Evolutionary conservation across 2,113 vertebrate species (phyloP), one percentile per base, ranked within the genome.

Genomic region (Callospermophilus lateralis): DNA sequence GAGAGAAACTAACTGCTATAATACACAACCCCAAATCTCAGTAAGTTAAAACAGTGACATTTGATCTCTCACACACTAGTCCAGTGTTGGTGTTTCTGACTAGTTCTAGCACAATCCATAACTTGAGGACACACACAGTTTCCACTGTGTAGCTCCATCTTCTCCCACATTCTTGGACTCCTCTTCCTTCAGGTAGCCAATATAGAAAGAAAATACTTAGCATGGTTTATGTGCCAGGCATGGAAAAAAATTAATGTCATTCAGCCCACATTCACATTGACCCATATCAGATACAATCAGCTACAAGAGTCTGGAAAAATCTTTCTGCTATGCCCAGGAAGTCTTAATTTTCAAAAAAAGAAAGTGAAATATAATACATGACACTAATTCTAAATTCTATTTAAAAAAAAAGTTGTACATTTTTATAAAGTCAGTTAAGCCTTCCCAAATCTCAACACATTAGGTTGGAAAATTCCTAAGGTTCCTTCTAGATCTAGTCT

Each of bases 401-500:
- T 55, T 84, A n/a, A 72, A 93, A 65, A 84, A 95, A 89, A 93
- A 80, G 6, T 22, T 89, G 22, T 63, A 91, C 15, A 67, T 76
- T 65, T 58, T 87, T 70, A 86, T 48, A 87, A 95, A 94, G 65
- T 78, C 92, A 34, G 51, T 63, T 76, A 90, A 92, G 2, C 61
- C 68, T 88, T 74, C 96, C 79, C 37, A 89, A 70, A 45, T 89
- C 37, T 92, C 37, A 84, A 24, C 28, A 30, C 92, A 81, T 42
- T 68, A 26, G n/a, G 51, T 51, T 96, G 83, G 63, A 80, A 96
- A 95, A 92, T 79, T 89, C 68, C 42, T 87, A 88, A 94, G 45
- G 3, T 97, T 84, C 42, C 73, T 72, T 94, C 81, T 68, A 94
- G 26, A 94, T 96, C 70, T 72, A 95, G 73, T 95, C 84, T 90